Conservation (phyloP, 92 coral and sea anemone genomes). For the Palythoa grandis region DNA sequence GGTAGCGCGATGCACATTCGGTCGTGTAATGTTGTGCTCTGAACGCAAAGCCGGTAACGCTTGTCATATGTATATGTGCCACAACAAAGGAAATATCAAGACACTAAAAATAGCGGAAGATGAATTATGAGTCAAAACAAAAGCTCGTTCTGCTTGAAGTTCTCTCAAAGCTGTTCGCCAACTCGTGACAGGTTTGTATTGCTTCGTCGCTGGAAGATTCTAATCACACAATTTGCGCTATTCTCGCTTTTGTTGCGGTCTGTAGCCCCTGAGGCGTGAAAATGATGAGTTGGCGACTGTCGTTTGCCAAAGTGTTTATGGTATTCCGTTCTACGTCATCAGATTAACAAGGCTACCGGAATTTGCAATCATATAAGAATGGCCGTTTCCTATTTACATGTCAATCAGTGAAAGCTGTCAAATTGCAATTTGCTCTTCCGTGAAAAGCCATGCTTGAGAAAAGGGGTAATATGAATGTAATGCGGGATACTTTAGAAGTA, state of each 20-base stretch:
- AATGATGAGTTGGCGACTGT: constrained; percentile 1
- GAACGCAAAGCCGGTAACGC: constrained; percentile 36
- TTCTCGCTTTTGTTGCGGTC: constrained; percentile 21
- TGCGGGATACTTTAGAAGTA: neutral
- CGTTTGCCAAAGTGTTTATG: constrained; percentile 16
- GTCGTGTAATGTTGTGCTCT: constrained; percentile 37
- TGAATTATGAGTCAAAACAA: constrained; percentile 45
- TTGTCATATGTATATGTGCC: constrained; percentile 35
- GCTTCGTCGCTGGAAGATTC: constrained; percentile 36
- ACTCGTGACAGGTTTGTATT: constrained; percentile 40
- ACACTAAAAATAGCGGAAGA: constrained; percentile 45
- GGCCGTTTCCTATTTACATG: neutral
- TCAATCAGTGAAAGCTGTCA: constrained; percentile 16
- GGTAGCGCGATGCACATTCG: constrained; percentile 28
- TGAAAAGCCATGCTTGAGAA: constrained; percentile 13
- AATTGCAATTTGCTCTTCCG: neutral
- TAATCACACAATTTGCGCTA: constrained; percentile 14
- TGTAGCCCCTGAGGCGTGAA: constrained; percentile 37
- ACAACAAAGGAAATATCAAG: constrained; percentile 33
- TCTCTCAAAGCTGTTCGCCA: constrained; percentile 9
- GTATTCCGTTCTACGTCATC: constrained; percentile 12
- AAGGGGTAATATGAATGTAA: neutral
- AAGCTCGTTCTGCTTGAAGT: constrained; percentile 29
- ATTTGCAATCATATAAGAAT: neutral
- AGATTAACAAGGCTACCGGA: neutral